Base-by-base conservation (phyloP, 1,140 invertebrate species). In the Procambarus virginalis region DNA sequence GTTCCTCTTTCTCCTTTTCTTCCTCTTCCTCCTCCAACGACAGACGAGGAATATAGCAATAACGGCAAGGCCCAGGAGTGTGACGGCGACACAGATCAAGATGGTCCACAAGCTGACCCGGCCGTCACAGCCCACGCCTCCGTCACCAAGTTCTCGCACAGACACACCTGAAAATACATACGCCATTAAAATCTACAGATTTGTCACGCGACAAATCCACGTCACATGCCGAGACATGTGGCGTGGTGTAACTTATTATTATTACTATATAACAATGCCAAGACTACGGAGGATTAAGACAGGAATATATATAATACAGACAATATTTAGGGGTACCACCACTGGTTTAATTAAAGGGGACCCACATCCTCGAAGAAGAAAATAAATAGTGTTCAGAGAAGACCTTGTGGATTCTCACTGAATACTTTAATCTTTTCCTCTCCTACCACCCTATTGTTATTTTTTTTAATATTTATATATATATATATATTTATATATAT, bases 21-120 rank as follows among this genome's bases (percentile, higher is more conserved):
- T 82, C 75, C 73, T 84, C 49, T 68, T 70, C 73, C 70, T 84
- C 88, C 88, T 12, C 88, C 70, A 64, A 55, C 88, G 82, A 49
- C 81, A 84, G 17, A 17, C 46, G 14, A 84, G 45, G 45, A 89
- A 78, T 73, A 77, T 9, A 81, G 9, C 46, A 58, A 89, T 77
- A 45, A 68, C 49, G 73, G 76, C 49, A 34, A 89, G 80, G 45
- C 75, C 81, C 70, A 78, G 34, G 12, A 58, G 20, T 5, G 48
- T 48, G 70, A 89, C 81, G 45, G 81, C 55, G 22, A 89, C 73
- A 34, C 88, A 83, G 14, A 78, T 84, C 34, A 89, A 48, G 49
- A 84, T 77, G 17, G 88, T 78, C 88, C 88, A 89, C 20, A 84
- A 2, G n/a, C 81, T 55, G 51, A 84, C 14, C n/a, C 51, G 14